Base-by-base conservation (phyloP, 1,140 invertebrate species). In the Reticulitermes speratus region DNA sequence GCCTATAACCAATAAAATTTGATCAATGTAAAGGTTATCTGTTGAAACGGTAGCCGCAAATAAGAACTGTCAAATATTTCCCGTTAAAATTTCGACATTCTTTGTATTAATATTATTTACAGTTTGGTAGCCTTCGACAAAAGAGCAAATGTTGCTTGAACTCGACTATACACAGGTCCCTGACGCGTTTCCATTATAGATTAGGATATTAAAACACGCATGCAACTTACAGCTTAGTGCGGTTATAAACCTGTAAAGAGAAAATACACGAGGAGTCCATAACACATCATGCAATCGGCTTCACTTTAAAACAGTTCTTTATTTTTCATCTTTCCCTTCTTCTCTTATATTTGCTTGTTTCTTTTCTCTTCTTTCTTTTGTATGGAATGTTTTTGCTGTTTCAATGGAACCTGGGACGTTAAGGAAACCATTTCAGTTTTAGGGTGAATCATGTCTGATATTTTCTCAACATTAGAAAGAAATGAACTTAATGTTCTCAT, bases 261-360 rank as follows among this genome's bases (percentile, higher is more conserved):
- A 75, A 75, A 59, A 75, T 30, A 75, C 65, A 65, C 12, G 59
- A 65, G 59, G 59, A 65, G 59, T 65, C 59, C 59, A 30, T 75
- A 75, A 75, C 65, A 25, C 65, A 75, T 75, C 65, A 75, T 30
- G 65, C 65, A 75, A 75, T 75, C 65, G 65, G 65, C 65, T 30
- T 30, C 25, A 75, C 65, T 75, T 75, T 25, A 30, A 75, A 75
- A 3, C 65, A 30, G 25, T 30, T 75, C 65, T 75, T 30, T 30
- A 75, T 75, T 30, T 75, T 75, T 14, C n/a, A 2, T 23, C 25
- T 30, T 75, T 25, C n/a, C 65, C 11, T 75, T 30, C n/a, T 23
- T 19, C 59, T 75, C 65, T 75, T n/a, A 3, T 0, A 25, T 55
- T 30, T 30, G 65, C n/a, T 75, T 75, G 25, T n/a, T 75, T 14